phyloP scores from a whole-genome alignment of 2,888 invertebrate species.

The Phanerotoma sp. region DNA sequence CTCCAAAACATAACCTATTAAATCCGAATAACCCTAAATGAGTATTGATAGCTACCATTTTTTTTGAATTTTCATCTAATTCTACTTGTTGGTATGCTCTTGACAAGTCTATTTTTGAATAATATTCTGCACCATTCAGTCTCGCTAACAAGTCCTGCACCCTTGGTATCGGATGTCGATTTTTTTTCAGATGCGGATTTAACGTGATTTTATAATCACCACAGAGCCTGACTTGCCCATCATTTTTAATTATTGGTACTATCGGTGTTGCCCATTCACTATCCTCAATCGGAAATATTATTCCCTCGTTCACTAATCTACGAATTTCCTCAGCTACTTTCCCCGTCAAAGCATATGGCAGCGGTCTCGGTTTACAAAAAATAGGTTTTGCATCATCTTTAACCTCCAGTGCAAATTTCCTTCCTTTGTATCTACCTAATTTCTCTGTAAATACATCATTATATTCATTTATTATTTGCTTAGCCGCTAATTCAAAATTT shows the following conservation, averaged over 20 bases:
- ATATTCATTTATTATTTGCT: not conserved
- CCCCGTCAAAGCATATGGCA: conserved; percentile 37
- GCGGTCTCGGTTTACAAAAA: conserved; percentile 31
- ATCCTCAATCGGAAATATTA: conserved; percentile 32
- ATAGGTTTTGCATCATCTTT: not conserved
- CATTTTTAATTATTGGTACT: conserved; percentile 46
- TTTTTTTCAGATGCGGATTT: conserved; percentile 39
- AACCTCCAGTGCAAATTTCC: not conserved
- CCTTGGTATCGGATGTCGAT: conserved; percentile 37
- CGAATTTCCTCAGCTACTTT: conserved; percentile 37
- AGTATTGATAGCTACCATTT: conserved; percentile 45
- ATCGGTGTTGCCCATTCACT: conserved; percentile 46
- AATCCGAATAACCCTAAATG: conserved; percentile 43
- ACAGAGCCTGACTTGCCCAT: conserved; percentile 45
- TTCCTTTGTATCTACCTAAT: not conserved
- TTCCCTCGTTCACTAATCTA: conserved; percentile 27
- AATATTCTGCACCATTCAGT: conserved; percentile 39
- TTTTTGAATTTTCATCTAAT: conserved; percentile 43
- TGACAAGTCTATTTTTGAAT: conserved; percentile 49
- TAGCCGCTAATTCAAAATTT: no score
- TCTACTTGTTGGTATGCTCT: conserved; percentile 45
- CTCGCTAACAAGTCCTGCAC: conserved; percentile 35
- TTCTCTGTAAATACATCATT: not conserved
- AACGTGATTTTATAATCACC: conserved; percentile 47
- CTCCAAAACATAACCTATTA: conserved; percentile 13